phyloP scores from a whole-genome alignment of 2,797 vertebrate genomes.

The Lithobates pipiens region DNA sequence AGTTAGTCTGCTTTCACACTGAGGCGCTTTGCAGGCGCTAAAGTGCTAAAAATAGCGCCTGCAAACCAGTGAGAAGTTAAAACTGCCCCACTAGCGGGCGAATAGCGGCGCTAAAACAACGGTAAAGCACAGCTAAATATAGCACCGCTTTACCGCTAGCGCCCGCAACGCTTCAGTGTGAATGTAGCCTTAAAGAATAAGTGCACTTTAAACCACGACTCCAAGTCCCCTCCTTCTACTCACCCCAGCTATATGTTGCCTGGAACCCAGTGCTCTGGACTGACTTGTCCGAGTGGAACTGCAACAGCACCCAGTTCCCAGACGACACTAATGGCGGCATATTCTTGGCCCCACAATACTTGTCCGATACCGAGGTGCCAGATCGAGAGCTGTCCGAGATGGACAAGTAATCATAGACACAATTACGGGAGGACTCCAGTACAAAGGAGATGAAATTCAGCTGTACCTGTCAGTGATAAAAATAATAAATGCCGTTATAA shows the following conservation, averaged over 20 bases:
- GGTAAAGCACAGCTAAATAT: too few relatives aligned
- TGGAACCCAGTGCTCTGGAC: slow-evolving; percentile 40
- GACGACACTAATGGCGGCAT: neutral
- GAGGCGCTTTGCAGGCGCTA: too few relatives aligned
- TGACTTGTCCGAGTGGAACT: slow-evolving; percentile 38
- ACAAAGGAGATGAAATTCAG: slow-evolving; percentile 41
- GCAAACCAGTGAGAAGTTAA: too few relatives aligned
- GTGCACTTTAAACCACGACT: neutral
- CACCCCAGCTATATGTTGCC: slow-evolving; percentile 26
- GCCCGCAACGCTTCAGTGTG: too few relatives aligned
- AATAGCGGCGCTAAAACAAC: too few relatives aligned
- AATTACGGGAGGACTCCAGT: slow-evolving; percentile 44
- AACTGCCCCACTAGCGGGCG: too few relatives aligned
- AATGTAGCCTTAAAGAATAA: too few relatives aligned
- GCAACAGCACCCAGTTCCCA: slow-evolving; percentile 33
- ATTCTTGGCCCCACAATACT: slow-evolving; percentile 26
- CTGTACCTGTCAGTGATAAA: neutral
- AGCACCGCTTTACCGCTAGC: too few relatives aligned
- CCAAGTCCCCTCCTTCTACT: neutral
- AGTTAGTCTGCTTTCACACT: too few relatives aligned
- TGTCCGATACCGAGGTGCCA: neutral
- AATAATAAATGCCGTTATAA: too few relatives aligned
- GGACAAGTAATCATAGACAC: slow-evolving; percentile 52
- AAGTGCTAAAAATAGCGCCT: too few relatives aligned
- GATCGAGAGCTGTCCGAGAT: slow-evolving; percentile 23